phyloP scores from a whole-genome alignment of 2,888 invertebrate species.

The Epinotia nisella region DNA sequence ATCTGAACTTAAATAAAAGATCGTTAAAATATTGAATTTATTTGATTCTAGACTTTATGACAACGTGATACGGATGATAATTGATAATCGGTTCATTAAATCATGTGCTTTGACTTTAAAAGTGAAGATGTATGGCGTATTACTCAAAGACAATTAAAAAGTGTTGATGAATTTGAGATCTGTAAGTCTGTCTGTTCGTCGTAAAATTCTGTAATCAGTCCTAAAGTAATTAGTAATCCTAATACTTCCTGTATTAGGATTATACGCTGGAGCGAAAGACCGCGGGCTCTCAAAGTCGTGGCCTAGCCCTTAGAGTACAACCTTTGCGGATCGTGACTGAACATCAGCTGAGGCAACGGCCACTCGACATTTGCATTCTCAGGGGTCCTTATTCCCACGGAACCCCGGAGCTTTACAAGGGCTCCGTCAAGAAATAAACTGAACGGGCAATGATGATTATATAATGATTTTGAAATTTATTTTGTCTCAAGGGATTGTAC shows the following conservation, averaged over 20 bases:
- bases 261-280: too few relatives aligned
- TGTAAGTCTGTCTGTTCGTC: not conserved
- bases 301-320: not conserved
- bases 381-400: not conserved
- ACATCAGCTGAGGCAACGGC: not conserved
- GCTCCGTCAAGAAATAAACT: too few relatives aligned
- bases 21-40: not conserved
- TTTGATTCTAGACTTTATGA: not conserved
- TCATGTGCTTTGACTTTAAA: too few relatives aligned
- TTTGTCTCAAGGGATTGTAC: not conserved
- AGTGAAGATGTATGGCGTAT: not conserved
- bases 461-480: too few relatives aligned
- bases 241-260: too few relatives aligned
- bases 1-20: not conserved
- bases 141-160: not conserved
- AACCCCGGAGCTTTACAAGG: too few relatives aligned
- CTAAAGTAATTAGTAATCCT: too few relatives aligned
- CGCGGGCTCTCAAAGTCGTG: too few relatives aligned
- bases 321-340: slow-evolving; percentile 17
- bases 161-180: not conserved
- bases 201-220: too few relatives aligned
- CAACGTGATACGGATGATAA: not conserved
- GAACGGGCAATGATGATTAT: too few relatives aligned
- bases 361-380: slow-evolving; percentile 8
- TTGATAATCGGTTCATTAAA: not conserved